Conservation (phyloP, 2,113 vertebrate species). For the Leptosomus discolor region DNA sequence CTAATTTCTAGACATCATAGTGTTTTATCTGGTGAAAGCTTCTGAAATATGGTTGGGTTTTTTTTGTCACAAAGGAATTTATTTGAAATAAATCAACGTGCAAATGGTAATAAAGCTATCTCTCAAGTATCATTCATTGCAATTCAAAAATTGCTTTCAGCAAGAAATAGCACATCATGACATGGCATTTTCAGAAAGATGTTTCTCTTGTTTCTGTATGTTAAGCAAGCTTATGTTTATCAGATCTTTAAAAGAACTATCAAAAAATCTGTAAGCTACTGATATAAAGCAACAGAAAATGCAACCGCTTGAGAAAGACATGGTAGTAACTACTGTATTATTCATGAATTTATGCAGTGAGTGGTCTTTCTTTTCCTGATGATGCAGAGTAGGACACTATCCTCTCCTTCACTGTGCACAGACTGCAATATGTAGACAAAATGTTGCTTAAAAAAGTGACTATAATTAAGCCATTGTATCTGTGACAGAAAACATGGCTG, state of each 20-base stretch:
- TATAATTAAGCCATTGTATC: neutral
- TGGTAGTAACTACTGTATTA: neutral
- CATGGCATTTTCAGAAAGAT: neutral
- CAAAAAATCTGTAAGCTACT: neutral
- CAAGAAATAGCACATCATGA: neutral
- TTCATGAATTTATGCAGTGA: neutral
- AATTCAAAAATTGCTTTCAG: neutral
- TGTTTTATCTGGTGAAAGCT: neutral
- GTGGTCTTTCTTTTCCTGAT: neutral
- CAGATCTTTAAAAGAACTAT: neutral
- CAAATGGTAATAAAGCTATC: neutral
- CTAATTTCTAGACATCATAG: neutral
- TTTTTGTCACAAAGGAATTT: neutral
- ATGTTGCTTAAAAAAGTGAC: neutral
- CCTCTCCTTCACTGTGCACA: neutral
- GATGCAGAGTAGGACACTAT: neutral
- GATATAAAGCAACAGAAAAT: neutral
- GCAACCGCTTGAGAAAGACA: neutral
- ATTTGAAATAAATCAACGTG: neutral
- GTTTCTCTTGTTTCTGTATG: neutral
- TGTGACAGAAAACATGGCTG: neutral
- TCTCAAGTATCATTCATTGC: neutral
- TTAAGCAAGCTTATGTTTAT: neutral
- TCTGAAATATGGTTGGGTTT: neutral
- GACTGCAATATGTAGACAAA: neutral